Conservation (phyloP, 2,888 invertebrate genomes). For the Fissipunctia ypsillon region DNA sequence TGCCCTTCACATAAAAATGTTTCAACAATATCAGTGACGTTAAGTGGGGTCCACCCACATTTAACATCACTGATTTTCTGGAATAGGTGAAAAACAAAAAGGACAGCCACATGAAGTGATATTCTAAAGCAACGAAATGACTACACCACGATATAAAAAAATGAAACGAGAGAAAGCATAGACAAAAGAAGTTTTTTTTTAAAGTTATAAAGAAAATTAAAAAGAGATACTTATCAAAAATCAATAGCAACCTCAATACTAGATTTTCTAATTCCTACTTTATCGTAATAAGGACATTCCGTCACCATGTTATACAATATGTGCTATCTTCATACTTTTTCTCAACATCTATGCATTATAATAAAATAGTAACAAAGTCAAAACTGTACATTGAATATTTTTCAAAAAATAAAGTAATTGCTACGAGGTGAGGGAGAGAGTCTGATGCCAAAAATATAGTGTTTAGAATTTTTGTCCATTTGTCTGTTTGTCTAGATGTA, state of each 20-base stretch:
- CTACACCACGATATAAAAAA: not conserved
- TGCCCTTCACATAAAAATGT: slow-evolving; percentile 22
- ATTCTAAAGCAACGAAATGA: not conserved
- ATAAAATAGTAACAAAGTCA: too few species aligned
- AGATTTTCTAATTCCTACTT: not conserved
- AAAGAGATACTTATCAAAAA: not conserved
- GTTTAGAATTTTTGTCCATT: too few species aligned
- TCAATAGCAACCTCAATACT: not conserved
- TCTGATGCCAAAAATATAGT: too few species aligned
- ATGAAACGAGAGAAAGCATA: not conserved
- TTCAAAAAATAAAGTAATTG: too few species aligned
- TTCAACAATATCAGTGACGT: not conserved
- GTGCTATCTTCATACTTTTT: not conserved
- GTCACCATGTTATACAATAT: not conserved
- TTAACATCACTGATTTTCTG: not conserved
- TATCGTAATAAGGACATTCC: not conserved
- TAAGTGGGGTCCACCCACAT: not conserved
- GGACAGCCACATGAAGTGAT: not conserved
- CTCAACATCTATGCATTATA: too few species aligned
- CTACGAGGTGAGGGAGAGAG: too few species aligned
- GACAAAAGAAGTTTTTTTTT: not conserved
- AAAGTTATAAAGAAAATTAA: not conserved
- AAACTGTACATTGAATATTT: too few species aligned
- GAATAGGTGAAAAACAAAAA: not conserved
- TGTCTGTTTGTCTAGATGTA: too few species aligned